Evolutionary conservation across 1,140 invertebrate genomes (phyloP).

Genomic region (Lasioglossum albipes): DNA sequence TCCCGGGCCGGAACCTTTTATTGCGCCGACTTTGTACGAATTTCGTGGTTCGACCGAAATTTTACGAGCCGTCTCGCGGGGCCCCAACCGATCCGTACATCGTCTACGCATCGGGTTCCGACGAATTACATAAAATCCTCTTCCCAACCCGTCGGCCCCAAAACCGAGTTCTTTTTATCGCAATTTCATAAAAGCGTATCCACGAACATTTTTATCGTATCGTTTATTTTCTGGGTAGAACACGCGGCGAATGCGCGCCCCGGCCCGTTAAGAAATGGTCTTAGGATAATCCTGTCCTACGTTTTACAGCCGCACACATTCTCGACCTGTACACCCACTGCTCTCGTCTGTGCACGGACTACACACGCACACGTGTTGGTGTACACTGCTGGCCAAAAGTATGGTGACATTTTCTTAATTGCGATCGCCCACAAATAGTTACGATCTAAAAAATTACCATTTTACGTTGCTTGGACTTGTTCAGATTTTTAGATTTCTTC

Average conservation of each 20-base stretch:
- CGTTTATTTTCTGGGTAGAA: constrained; percentile 21
- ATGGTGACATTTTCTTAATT: too few relatives aligned
- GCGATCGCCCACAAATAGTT: too few relatives aligned
- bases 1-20: constrained; percentile 26
- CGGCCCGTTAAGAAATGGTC: constrained; percentile 28
- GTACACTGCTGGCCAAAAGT: background rate
- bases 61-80: constrained; percentile 27
- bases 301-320: constrained; percentile 61
- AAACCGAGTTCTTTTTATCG: constrained; percentile 22
- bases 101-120: background rate
- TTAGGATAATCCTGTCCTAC: constrained; percentile 47
- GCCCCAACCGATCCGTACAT: background rate
- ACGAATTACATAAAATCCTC: constrained; percentile 36
- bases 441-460: too few relatives aligned
- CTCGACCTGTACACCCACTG: constrained; percentile 44
- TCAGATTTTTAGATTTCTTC: too few relatives aligned
- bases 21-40: constrained; percentile 46
- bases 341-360: constrained; percentile 30
- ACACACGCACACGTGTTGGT: constrained; percentile 15
- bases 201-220: constrained; percentile 37
- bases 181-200: constrained; percentile 45
- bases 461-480: too few relatives aligned
- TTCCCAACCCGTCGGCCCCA: background rate
- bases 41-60: constrained; percentile 24
- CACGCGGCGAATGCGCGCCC: constrained; percentile 17